Base-by-base conservation (phyloP, 2,797 vertebrate species). In the Euphonia xanthogaster region DNA sequence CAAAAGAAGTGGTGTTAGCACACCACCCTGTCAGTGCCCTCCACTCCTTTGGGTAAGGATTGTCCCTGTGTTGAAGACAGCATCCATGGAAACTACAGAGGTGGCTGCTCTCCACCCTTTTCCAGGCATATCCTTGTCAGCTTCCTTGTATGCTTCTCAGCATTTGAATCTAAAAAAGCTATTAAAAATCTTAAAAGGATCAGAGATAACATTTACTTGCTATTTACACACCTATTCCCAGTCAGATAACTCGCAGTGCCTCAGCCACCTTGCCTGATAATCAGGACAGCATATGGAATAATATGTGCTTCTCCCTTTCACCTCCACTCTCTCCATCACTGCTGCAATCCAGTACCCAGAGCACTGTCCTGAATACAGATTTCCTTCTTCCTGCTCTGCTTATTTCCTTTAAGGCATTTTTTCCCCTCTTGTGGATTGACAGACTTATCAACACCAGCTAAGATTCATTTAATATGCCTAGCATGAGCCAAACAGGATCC, bases 351-450 rank as follows among this genome's bases (percentile, higher is more conserved):
- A 3, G 66, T 72, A 93, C 66, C 25, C 60, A 84, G 70, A 93
- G 70, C 86, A 78, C 51, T 44, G 4, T 74, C 75, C 82, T 93
- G 94, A 95, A 95, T 96, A 94, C 85, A 94, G 61, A 97, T 96
- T 95, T 91, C 70, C 72, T 93, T 91, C 31, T 70, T 92, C 65
- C 60, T 86, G 78, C 75, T 86, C 61, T 2, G 14, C 44, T 83
- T 87, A 47, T 80, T 95, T 92, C 75, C 90, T 95, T 96, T 53
- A 94, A 94, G 75, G 81, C 75, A 58, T 87, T 89, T 83, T 15
- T 0, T 5, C 31, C 25, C 30, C 51, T 63, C 60, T 71, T 75
- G 75, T 91, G 91, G 66, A 92, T 75, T 89, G 92, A 89, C 78
- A 78, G 91, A 58, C 14, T 86, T 95, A 92, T 35, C 86, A 86